Conservation (phyloP, 2,797 vertebrate genomes). For the Potorous gilbertii region DNA sequence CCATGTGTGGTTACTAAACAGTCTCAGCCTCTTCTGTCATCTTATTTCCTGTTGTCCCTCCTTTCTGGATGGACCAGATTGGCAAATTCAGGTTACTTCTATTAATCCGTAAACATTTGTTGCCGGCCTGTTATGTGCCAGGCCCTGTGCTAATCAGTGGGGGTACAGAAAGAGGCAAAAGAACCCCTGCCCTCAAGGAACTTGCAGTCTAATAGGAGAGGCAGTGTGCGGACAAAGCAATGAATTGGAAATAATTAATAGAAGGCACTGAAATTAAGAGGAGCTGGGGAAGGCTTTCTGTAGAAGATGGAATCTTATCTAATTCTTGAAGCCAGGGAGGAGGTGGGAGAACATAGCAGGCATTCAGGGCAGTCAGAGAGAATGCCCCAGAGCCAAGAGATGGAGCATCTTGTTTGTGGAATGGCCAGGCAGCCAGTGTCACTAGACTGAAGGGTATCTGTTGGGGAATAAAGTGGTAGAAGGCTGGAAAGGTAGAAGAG, state of each 20-base stretch:
- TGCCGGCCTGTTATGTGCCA: background rate
- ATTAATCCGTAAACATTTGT: background rate
- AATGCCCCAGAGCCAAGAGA: background rate
- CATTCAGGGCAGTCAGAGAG: background rate
- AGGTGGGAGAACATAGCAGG: background rate
- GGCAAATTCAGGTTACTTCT: background rate
- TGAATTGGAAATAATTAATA: background rate
- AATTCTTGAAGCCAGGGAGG: background rate
- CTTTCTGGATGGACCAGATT: background rate
- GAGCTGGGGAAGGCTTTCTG: background rate
- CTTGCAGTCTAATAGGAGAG: background rate
- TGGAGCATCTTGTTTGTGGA: background rate
- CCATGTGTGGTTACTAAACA: conserved; percentile 67
- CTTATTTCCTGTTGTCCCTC: no score
- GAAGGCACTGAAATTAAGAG: background rate
- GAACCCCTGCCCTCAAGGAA: background rate
- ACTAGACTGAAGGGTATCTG: background rate
- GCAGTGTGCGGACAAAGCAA: background rate
- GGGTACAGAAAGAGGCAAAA: background rate
- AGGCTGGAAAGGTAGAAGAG: background rate
- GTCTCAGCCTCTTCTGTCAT: background rate
- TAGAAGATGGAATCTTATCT: background rate
- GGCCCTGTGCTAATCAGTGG: background rate
- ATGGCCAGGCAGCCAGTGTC: background rate
- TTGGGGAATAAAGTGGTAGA: background rate